phyloP scores from a whole-genome alignment of 2,113 vertebrate genomes.

The Nothobranchius furzeri region DNA sequence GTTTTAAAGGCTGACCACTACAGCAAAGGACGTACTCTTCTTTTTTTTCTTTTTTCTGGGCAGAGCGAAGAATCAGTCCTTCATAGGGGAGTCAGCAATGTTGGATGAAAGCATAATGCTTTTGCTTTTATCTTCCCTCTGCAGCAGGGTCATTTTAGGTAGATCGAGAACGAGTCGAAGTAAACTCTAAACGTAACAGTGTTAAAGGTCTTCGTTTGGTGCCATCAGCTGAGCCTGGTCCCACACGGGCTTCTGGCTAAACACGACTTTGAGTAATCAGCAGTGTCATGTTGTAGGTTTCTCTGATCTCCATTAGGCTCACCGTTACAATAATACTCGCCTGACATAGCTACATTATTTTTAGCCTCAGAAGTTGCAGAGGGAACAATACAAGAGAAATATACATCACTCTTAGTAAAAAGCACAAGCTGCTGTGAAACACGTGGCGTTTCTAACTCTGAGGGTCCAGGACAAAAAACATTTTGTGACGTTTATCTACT shows the following conservation, averaged over 20 bases:
- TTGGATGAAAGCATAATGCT: background rate
- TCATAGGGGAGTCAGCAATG: conserved; percentile 10
- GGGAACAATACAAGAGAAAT: background rate
- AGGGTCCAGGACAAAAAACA: background rate
- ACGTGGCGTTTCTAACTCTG: background rate
- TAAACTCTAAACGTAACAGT: background rate
- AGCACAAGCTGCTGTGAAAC: conserved; percentile 7
- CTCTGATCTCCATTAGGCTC: background rate
- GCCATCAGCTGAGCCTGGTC: background rate
- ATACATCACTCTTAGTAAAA: conserved; percentile 3
- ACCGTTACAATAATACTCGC: too few species aligned
- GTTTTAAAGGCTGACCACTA: conserved; percentile 23
- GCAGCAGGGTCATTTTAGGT: conserved; percentile 16
- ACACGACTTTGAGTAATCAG: background rate
- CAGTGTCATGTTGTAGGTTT: conserved; percentile 9
- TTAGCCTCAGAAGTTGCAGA: background rate
- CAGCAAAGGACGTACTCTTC: conserved; percentile 15
- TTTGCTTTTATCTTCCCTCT: conserved; percentile 26
- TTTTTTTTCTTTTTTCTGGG: conserved; percentile 31
- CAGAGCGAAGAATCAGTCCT: conserved; percentile 29
- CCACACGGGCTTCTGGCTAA: background rate
- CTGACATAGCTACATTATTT: background rate
- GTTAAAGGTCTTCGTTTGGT: background rate
- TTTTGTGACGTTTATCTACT: background rate
- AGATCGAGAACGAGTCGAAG: background rate